Evolutionary conservation across 2,797 vertebrate species (phyloP).

Genomic region (Myotis planiceps): DNA sequence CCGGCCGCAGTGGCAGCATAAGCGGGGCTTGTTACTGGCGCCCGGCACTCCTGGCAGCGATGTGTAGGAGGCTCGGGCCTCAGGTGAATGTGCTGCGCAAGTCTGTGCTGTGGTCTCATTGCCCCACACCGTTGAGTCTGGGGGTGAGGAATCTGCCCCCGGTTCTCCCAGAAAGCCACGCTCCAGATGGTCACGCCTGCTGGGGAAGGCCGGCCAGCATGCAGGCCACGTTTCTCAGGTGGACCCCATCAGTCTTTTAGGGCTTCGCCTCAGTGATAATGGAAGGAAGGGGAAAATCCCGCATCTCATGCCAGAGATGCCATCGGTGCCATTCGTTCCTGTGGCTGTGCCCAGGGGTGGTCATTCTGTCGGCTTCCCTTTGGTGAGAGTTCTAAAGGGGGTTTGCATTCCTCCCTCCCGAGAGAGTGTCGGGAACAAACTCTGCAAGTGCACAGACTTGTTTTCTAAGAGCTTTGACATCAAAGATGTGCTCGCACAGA

Average conservation of each 20-base stretch:
- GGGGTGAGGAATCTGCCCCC: neutral
- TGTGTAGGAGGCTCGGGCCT: neutral
- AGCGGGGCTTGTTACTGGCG: neutral
- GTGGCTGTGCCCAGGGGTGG: neutral
- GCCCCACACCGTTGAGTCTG: neutral
- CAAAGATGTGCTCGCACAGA: neutral
- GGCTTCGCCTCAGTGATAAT: neutral
- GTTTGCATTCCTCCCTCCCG: neutral
- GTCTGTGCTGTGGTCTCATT: neutral
- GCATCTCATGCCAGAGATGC: neutral
- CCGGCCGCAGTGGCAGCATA: neutral
- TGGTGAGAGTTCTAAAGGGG: neutral
- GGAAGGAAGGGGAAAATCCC: neutral
- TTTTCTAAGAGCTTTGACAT: constrained; percentile 26
- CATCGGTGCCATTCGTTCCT: neutral
- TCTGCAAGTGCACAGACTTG: neutral
- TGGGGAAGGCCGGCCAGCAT: neutral
- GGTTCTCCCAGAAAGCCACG: neutral
- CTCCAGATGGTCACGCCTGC: neutral
- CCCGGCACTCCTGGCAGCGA: neutral
- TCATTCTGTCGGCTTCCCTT: neutral
- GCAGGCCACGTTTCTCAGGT: neutral
- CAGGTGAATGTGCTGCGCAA: neutral
- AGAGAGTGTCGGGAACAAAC: neutral
- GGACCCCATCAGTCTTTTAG: neutral